phyloP scores from a whole-genome alignment of 2,888 invertebrate species.

The Hyppa rectilinea region DNA sequence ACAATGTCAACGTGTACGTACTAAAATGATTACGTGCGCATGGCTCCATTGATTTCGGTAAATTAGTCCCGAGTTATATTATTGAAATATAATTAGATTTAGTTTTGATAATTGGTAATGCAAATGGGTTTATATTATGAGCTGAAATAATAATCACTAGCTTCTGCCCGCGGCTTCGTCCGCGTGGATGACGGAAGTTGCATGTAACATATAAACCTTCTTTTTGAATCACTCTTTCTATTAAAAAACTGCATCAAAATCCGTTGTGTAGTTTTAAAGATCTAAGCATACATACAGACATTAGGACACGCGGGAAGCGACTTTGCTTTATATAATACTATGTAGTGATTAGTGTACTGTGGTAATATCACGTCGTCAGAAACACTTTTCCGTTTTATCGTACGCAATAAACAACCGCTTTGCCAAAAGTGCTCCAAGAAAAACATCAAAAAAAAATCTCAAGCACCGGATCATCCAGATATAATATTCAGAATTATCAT shows the following conservation, averaged over 20 bases:
- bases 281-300: too few species aligned
- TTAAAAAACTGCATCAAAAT: too few species aligned
- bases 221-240: too few species aligned
- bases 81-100: slow-evolving; percentile 28
- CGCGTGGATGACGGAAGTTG: too few species aligned
- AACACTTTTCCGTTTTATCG: slow-evolving; percentile 16
- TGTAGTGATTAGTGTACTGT: neutral
- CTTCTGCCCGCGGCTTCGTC: too few species aligned
- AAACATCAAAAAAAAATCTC: slow-evolving; percentile 23
- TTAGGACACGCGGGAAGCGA: too few species aligned
- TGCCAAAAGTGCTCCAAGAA: neutral
- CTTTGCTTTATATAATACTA: too few species aligned
- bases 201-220: too few species aligned
- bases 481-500: slow-evolving; percentile 56
- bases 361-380: slow-evolving; percentile 5
- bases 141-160: slow-evolving; percentile 8
- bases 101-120: slow-evolving; percentile 2
- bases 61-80: slow-evolving; percentile 16
- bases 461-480: slow-evolving; percentile 27
- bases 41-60: slow-evolving; percentile 24
- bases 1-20: slow-evolving; percentile 32
- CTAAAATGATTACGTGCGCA: slow-evolving; percentile 38
- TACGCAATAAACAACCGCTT: slow-evolving; percentile 17
- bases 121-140: neutral
- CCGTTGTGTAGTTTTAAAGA: too few species aligned